Conservation (phyloP, 1,140 invertebrate species). For the Phymorhynchus buccinoides region DNA sequence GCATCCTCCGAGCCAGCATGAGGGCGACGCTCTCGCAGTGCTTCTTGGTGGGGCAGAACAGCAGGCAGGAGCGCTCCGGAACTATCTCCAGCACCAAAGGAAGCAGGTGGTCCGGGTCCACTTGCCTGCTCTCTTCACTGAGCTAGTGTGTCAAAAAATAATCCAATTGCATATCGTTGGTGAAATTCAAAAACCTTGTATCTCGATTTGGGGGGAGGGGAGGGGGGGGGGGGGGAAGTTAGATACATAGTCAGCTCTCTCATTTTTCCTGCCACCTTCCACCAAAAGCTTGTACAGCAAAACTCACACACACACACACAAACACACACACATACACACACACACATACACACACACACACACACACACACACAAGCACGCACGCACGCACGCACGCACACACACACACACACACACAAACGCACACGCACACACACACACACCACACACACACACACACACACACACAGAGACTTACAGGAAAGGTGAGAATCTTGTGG, state of each 20-base stretch:
- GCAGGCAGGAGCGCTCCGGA: conserved; percentile 88
- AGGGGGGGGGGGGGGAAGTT: too few species aligned
- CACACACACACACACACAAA: background rate
- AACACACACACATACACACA: too few species aligned
- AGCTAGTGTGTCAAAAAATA: too few species aligned
- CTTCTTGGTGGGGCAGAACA: conserved; percentile 93
- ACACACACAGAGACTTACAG: conserved; percentile 51
- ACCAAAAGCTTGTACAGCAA: too few species aligned
- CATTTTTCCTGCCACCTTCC: too few species aligned
- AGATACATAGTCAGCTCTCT: too few species aligned
- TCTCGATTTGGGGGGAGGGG: too few species aligned
- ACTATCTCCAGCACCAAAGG: conserved; percentile 88
- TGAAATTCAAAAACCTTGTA: too few species aligned
- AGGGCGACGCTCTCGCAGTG: conserved; percentile 94
- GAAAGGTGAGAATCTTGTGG: conserved; percentile 59
- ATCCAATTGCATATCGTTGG: too few species aligned
- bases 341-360: background rate
- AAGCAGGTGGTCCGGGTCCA: conserved; percentile 87
- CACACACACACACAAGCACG: background rate
- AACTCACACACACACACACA: too few species aligned
- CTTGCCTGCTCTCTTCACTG: conserved; percentile 75
- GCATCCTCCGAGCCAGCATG: conserved; percentile 77
- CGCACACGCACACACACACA: background rate
- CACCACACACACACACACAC: background rate
- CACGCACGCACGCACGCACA: background rate